phyloP scores from a whole-genome alignment of 2,797 vertebrate genomes.

The Aplochiton taeniatus region DNA sequence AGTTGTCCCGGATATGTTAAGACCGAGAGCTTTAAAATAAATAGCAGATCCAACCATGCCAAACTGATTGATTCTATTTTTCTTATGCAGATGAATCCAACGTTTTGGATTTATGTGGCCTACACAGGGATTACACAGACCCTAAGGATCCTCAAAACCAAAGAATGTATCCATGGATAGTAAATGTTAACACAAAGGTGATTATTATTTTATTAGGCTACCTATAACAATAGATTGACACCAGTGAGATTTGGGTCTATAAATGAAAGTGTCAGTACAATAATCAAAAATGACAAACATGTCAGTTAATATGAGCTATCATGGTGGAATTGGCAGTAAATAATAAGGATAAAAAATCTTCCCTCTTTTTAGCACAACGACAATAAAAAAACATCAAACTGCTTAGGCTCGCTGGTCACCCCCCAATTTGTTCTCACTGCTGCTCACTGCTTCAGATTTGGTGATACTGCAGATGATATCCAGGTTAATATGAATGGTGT shows the following conservation, averaged over 20 bases:
- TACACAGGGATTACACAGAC: conserved; percentile 50
- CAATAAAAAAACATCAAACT: conserved; percentile 24
- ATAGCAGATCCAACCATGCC: no score
- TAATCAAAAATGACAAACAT: no score
- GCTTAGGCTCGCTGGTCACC: conserved; percentile 69
- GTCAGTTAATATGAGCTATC: background rate
- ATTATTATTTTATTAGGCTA: conserved; percentile 23
- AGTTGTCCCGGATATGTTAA: no score
- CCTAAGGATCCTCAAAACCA: accelerated
- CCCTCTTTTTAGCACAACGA: no score
- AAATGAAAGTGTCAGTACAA: no score
- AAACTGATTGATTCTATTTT: background rate
- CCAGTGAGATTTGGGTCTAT: no score
- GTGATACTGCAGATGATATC: background rate
- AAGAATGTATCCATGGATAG: conserved; percentile 65
- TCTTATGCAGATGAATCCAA: conserved; percentile 59
- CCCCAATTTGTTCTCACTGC: conserved; percentile 72
- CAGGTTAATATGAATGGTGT: background rate
- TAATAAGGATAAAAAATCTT: no score
- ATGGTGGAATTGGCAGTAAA: no score
- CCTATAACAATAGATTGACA: no score
- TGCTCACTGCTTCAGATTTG: conserved; percentile 71
- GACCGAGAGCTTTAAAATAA: no score
- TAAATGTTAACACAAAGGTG: conserved; percentile 58
- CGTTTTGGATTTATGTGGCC: conserved; percentile 67